A percentile compares a stretch with the other conserved stretches of the same genome.
Conservation (phyloP, 2,888 invertebrate genomes). For the Temnothorax rugatulus region DNA sequence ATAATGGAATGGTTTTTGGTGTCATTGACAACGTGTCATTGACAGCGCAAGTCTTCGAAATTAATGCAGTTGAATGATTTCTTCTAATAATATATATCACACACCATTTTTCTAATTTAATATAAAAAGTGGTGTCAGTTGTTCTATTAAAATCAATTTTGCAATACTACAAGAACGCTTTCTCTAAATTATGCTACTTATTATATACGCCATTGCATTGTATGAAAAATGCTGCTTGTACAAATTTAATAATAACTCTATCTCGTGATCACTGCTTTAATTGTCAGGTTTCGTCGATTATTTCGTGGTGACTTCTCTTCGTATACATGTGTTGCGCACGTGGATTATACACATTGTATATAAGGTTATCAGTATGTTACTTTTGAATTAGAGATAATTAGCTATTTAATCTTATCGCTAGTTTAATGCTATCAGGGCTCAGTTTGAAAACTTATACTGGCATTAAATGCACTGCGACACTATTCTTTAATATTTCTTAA, state of each 20-base stretch:
- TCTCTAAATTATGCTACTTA: background rate
- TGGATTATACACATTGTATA: no score
- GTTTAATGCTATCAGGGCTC: constrained; percentile 50
- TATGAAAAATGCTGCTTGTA: background rate
- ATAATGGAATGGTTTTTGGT: background rate
- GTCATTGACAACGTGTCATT: no score
- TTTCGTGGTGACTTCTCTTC: no score
- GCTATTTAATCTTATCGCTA: background rate
- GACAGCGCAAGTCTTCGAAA: background rate
- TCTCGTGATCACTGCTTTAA: background rate
- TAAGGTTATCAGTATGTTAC: background rate
- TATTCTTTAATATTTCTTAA: background rate
- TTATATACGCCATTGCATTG: background rate
- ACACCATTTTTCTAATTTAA: background rate
- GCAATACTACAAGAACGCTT: background rate
- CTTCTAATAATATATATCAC: background rate
- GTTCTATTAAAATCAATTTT: constrained; percentile 3
- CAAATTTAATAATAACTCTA: background rate
- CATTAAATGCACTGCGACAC: constrained; percentile 21
- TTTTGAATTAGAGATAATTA: background rate
- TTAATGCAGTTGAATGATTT: background rate
- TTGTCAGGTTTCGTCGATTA: no score
- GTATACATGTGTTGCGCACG: no score
- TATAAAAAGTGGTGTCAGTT: background rate
- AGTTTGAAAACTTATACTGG: constrained; percentile 55